Percentiles rank a stretch among this genome's conserved stretches.
Conservation (phyloP, 2,113 vertebrate species). For the Cyphomyrus plagiostoma region DNA sequence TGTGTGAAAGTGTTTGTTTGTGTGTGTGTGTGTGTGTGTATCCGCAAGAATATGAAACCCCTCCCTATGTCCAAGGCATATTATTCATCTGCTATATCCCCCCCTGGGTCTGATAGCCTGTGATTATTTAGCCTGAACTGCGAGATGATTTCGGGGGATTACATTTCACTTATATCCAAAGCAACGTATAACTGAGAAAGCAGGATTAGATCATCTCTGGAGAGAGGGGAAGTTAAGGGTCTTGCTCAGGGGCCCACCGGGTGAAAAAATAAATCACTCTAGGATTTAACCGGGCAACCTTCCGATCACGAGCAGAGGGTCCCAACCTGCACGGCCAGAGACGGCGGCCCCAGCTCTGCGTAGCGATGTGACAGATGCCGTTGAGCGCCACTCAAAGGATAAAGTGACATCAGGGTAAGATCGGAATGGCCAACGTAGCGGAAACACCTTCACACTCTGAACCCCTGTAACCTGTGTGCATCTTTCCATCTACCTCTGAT, state of each 20-base stretch:
- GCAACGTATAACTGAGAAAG: neutral
- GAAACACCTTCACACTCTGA: neutral
- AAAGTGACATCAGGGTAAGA: neutral
- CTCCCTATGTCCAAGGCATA: neutral
- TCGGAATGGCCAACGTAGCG: neutral
- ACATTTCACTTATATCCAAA: neutral
- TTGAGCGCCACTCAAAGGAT: neutral
- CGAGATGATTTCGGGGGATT: neutral
- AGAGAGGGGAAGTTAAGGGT: neutral
- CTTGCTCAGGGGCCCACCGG: neutral
- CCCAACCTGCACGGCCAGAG: neutral
- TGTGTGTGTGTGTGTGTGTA: neutral
- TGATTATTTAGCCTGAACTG: neutral
- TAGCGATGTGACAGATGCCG: neutral
- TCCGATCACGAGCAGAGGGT: neutral
- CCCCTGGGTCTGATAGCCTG: neutral
- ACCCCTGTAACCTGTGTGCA: neutral
- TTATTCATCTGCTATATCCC: neutral
- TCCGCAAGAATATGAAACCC: neutral
- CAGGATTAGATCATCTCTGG: neutral
- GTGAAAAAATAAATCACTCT: neutral
- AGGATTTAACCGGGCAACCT: neutral
- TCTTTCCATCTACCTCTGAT: neutral
- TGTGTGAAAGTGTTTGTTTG: neutral
- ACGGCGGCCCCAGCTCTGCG: neutral